Percentiles rank a stretch among this genome's conserved stretches.
These are phyloP conservation scores for Plumapathes pennacea DNA, from an alignment of 92 coral and sea anemone species.

Conservation along the genomic window DNA sequence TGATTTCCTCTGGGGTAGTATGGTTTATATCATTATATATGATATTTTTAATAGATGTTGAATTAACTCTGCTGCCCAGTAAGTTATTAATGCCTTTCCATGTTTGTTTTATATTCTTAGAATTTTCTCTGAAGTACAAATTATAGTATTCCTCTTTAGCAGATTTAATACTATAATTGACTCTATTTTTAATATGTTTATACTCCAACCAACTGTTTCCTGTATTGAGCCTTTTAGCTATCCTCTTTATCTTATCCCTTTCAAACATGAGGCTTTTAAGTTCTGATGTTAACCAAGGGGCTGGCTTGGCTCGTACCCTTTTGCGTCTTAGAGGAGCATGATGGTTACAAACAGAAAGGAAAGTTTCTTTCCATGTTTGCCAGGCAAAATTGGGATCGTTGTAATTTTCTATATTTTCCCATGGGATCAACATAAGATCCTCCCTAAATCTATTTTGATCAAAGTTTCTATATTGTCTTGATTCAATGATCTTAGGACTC, in stretches of 20 bases:
- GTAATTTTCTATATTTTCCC: constrained; percentile 15
- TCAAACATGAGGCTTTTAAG: constrained; percentile 5
- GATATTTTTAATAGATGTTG: constrained; percentile 17
- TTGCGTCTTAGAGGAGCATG: constrained; percentile 14
- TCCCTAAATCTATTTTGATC: constrained; percentile 11
- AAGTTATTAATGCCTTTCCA: constrained; percentile 21
- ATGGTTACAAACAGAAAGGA: constrained; percentile 16
- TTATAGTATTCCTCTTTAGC: constrained; percentile 5
- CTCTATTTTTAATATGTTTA: constrained; percentile 10
- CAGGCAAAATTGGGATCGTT: constrained; percentile 27
- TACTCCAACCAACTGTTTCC: not conserved
- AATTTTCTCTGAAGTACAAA: constrained; percentile 10
- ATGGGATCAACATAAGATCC: constrained; percentile 23
- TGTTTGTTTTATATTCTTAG: constrained; percentile 23
- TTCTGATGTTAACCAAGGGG: constrained; percentile 12
- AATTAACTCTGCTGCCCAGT: constrained; percentile 2
- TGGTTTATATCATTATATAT: constrained; percentile 2
- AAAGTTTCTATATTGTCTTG: constrained; percentile 10
- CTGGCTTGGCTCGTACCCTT: constrained; percentile 11
- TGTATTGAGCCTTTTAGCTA: not conserved
- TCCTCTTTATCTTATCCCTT: constrained; percentile 15
- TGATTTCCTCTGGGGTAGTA: constrained; percentile 23
- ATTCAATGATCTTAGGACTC: constrained; percentile 13
- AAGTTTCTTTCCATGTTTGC: constrained; percentile 5
- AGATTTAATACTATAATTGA: constrained; percentile 7